Percentiles rank a stretch among this genome's conserved stretches.
These are phyloP conservation scores for Diadema setosum DNA, from an alignment of 35 echinoderm and acorn worm species.

Conservation along the genomic window DNA sequence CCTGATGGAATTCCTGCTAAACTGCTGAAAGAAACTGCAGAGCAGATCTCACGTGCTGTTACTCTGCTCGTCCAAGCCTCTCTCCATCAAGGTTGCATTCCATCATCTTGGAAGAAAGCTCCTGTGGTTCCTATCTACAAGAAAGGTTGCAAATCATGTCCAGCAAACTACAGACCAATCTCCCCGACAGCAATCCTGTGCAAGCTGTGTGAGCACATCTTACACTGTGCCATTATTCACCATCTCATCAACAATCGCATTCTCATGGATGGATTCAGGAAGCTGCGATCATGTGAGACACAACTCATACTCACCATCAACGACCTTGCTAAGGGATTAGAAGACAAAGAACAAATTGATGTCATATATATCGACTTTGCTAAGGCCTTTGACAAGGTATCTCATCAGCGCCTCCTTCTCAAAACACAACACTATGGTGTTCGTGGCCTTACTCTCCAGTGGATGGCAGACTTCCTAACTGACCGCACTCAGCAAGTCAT, in stretches of 20 bases:
- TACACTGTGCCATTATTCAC: slow-evolving; percentile 21
- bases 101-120: background rate
- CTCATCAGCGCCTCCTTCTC: background rate
- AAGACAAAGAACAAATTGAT: background rate
- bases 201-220: background rate
- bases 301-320: slow-evolving; percentile 38
- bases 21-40: no score
- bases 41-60: no score
- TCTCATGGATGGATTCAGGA: slow-evolving; percentile 8
- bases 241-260: background rate
- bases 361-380: background rate
- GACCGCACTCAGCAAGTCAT: no score
- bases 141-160: background rate
- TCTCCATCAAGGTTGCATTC: background rate
- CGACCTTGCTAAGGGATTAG: slow-evolving; percentile 31
- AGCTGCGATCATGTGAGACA: slow-evolving; percentile 23
- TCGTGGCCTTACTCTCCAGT: no score
- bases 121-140: background rate
- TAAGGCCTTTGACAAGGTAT: background rate
- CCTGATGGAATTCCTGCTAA: no score
- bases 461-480: no score
- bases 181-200: background rate
- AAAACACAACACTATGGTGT: no score
- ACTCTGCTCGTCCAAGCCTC: no score
- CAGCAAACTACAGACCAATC: background rate